Evolutionary conservation across 2,113 vertebrate genomes (phyloP).

Genomic region (Lepidiolamprologus cunningtoni): DNA sequence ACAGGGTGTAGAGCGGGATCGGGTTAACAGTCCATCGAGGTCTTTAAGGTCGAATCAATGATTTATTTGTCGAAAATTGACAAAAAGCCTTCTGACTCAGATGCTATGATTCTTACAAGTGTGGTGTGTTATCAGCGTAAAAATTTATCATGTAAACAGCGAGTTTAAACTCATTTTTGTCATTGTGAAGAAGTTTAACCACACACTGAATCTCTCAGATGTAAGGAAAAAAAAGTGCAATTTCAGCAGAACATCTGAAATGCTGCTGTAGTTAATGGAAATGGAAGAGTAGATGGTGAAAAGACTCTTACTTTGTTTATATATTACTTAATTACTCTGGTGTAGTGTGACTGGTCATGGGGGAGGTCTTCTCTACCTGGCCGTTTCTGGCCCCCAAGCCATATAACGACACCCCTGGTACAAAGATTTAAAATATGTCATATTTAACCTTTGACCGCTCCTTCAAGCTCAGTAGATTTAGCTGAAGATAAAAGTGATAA

Average conservation of each 20-base stretch:
- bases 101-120: background rate
- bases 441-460: background rate
- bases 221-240: background rate
- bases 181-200: background rate
- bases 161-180: background rate
- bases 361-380: background rate
- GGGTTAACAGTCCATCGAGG: background rate
- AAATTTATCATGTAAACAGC: background rate
- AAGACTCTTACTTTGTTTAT: background rate
- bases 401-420: background rate
- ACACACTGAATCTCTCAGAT: background rate
- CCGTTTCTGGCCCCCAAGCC: background rate
- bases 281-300: background rate
- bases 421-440: background rate
- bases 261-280: background rate
- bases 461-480: background rate
- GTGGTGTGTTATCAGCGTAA: background rate
- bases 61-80: background rate
- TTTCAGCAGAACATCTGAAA: background rate
- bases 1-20: background rate
- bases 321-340: background rate
- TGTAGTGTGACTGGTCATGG: background rate
- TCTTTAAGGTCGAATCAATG: background rate
- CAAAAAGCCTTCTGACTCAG: background rate
- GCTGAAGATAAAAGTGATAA: background rate